phyloP scores from a whole-genome alignment of 2,797 vertebrate species.

The Rhynchonycteris naso region DNA sequence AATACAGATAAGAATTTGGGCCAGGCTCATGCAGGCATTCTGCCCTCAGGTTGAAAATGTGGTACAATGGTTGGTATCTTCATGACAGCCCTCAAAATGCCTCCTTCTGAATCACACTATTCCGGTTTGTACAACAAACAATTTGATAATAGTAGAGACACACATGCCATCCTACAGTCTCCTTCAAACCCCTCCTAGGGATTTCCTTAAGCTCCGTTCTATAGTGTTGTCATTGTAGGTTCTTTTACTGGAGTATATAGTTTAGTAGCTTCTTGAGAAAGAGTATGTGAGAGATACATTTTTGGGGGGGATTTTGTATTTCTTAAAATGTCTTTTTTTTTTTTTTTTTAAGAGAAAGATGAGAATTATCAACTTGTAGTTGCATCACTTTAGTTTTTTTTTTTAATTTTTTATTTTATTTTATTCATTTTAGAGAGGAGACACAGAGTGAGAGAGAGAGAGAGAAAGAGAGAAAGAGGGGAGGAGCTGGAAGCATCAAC shows the following conservation, averaged over 20 bases:
- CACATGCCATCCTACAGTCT: neutral
- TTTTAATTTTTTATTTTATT: too few relatives aligned
- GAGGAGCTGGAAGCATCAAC: too few relatives aligned
- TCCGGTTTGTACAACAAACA: neutral
- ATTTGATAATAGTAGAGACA: neutral
- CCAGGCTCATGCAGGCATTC: neutral
- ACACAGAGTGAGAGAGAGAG: too few relatives aligned
- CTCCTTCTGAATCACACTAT: neutral
- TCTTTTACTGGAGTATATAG: neutral
- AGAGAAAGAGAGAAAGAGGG: too few relatives aligned
- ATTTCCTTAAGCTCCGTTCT: neutral
- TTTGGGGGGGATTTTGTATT: neutral
- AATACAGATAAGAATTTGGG: neutral
- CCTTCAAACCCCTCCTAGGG: neutral
- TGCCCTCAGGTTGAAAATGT: neutral
- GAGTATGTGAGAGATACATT: neutral
- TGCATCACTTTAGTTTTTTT: too few relatives aligned
- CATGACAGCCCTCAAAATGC: neutral
- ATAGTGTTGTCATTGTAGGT: neutral
- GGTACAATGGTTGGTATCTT: neutral
- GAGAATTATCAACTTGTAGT: too few relatives aligned
- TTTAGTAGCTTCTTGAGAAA: slow-evolving; percentile 20
- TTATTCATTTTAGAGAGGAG: too few relatives aligned
- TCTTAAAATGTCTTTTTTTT: slow-evolving; percentile 3
- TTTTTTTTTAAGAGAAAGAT: too few relatives aligned